Base-by-base conservation (phyloP, 2,797 vertebrate species). In the Manis pentadactyla region DNA sequence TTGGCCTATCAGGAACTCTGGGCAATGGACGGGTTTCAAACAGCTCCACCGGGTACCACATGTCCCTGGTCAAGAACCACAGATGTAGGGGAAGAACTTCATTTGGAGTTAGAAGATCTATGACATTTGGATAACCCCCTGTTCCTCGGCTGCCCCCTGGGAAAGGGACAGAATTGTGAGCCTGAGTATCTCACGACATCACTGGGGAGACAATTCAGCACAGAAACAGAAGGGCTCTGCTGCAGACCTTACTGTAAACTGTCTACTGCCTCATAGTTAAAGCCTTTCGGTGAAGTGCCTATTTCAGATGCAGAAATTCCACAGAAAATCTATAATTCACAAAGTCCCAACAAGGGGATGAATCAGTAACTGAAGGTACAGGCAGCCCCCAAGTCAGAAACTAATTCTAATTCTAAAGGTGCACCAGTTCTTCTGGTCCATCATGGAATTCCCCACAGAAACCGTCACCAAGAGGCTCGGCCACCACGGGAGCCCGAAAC, bases 291-390 rank as follows among this genome's bases (percentile, higher is more conserved):
- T n/a, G 2, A 88, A 75, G n/a, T 61, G n/a, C 2, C 39, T 19
- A 69, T 82, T 78, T 46, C 25, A 10, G 49, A 94, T n/a, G 55
- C 29, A 90, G 83, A 84, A 87, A 77, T 25, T 39, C 55, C 94
- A 84, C 0, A 8, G 77, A 11, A 42, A 7, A 92, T 14, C 18
- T 57, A 34, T 68, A 29, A 66, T 66, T 39, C 57, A 78, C 78
- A 71, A 61, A 53, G 57, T 66, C 42, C 23, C 42, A 68, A 46
- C 23, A 68, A 75, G 42, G 78, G 53, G 25, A 9, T 42, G 64
- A 77, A 39, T 86, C 53, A 42, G 10, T 34, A 75, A 71, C 2
- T 42, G 25, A 90, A 77, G 31, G 57, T 27, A 53, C 9, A 23
- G 31, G 27, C 15, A 74, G 63, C 25, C 74, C 77, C 88, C 31